These are phyloP conservation scores for Zelostemma sp. DNA, from an alignment of 1,140 invertebrate genomes.

Conservation along the genomic window DNA sequence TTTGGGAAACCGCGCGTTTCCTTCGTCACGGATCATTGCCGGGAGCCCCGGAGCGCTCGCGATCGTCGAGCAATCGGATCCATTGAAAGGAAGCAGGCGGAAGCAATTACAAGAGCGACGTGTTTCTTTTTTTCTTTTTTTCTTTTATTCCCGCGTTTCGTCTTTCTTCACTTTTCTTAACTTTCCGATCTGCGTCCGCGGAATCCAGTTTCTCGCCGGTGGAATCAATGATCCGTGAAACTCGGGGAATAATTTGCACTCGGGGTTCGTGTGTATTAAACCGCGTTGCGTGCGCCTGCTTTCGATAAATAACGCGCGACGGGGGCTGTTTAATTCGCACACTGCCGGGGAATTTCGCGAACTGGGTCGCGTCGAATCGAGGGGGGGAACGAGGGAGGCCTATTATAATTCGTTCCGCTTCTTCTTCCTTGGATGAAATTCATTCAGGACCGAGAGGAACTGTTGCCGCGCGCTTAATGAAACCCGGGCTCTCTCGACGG, in stretches of 20 bases:
- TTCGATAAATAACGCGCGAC: not conserved
- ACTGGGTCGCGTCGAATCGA: slow-evolving; percentile 1
- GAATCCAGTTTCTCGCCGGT: not conserved
- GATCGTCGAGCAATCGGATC: no score
- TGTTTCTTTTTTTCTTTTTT: no score
- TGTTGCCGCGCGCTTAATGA: no score
- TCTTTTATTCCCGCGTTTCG: slow-evolving; percentile 1
- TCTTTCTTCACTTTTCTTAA: not conserved
- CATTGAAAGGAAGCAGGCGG: not conserved
- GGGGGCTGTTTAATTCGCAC: slow-evolving; percentile 6
- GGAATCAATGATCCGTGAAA: no score
- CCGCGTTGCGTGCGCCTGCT: not conserved
- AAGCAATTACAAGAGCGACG: not conserved
- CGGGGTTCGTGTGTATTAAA: not conserved
- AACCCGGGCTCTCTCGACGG: no score
- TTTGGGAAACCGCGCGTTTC: slow-evolving; percentile 16
- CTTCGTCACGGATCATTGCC: slow-evolving; percentile 27
- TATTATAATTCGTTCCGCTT: slow-evolving; percentile 9
- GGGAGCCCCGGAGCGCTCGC: not conserved
- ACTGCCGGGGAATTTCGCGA: not conserved
- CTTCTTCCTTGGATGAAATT: slow-evolving; percentile 2
- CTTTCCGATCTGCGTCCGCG: slow-evolving; percentile 1
- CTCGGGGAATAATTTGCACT: not conserved
- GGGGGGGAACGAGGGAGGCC: not conserved
- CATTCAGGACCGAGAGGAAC: slow-evolving; percentile 9